phyloP scores from a whole-genome alignment of 1,140 invertebrate genomes.

The Ostrea edulis region DNA sequence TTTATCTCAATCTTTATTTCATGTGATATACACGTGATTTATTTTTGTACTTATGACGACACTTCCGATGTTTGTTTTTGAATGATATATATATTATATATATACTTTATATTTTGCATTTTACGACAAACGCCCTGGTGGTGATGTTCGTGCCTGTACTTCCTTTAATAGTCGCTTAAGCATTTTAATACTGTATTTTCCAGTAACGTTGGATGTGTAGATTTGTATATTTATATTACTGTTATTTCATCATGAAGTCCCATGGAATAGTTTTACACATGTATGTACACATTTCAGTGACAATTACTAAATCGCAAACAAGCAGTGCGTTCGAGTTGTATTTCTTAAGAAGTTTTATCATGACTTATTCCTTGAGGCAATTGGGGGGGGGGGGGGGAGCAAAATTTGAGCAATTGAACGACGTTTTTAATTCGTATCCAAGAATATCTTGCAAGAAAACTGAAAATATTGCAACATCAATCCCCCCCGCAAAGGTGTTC shows the following conservation, averaged over 20 bases:
- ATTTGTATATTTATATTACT: not conserved
- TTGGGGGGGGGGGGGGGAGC: no score
- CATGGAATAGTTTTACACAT: not conserved
- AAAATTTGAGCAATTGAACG: no score
- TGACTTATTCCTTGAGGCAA: no score
- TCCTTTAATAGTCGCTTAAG: conserved; percentile 3
- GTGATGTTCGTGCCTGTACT: not conserved
- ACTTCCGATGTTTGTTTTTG: not conserved
- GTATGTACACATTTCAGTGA: conserved; percentile 11
- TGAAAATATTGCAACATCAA: no score
- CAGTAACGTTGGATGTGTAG: not conserved
- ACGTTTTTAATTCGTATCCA: no score
- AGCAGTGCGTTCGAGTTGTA: not conserved
- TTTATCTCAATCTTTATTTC: not conserved
- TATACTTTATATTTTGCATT: not conserved
- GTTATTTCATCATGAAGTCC: conserved; percentile 19
- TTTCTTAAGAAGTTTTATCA: not conserved
- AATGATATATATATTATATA: no score
- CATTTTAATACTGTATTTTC: not conserved
- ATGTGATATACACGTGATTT: conserved; percentile 18
- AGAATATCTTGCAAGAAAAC: no score
- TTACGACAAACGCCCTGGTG: not conserved
- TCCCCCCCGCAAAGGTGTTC: no score
- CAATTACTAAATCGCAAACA: not conserved
- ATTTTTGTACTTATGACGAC: conserved; percentile 10